Evolutionary conservation across 2,797 vertebrate genomes (phyloP), one percentile per base, ranked within the genome.

Genomic region (Danio albolineatus): DNA sequence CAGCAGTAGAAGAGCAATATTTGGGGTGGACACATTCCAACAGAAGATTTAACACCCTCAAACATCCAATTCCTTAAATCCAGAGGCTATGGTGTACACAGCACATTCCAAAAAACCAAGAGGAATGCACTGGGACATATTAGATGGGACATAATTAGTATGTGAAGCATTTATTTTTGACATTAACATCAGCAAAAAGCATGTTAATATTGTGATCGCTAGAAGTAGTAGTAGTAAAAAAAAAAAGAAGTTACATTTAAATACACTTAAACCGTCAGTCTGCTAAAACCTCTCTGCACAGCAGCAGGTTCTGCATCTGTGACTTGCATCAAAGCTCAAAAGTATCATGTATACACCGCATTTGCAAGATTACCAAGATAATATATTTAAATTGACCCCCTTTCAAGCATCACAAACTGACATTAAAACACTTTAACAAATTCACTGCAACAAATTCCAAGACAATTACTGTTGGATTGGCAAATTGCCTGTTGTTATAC

Each of bases 11-110:
- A 49, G 44, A 43, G 53, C 17, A 59, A 67, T 67, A 53, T 43
- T 64, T 19, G 48, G 60, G 38, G 16, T 70, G 39, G 28, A 64
- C 59, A 73, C 74, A 57, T 78, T 78, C 51, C 61, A 77, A 39
- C 0, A 8, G 39, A 49, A 53, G 53, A 82, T 66, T 53, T 51
- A 77, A 61, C 51, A 43, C 51, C 19, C 17, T 43, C 4, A 60
- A 70, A 56, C 7, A 61, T 78, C 48, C 46, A 16, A 12, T 39
- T 49, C 43, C 9, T 51, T 43, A 78, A 41, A 51, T 51, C 7
- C 36, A 69, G 43, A 69, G 53, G 19, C 9, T 21, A 10, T 49
- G 53, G n/a, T 59, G 64, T 44, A 70, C n/a, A 60, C 69, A 51
- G 51, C 43, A 71, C 60, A 64, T 51, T 51, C 17, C 21, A 38